Evolutionary conservation across 2,797 vertebrate genomes (phyloP).

Genomic region (Hafferia zeledoni): DNA sequence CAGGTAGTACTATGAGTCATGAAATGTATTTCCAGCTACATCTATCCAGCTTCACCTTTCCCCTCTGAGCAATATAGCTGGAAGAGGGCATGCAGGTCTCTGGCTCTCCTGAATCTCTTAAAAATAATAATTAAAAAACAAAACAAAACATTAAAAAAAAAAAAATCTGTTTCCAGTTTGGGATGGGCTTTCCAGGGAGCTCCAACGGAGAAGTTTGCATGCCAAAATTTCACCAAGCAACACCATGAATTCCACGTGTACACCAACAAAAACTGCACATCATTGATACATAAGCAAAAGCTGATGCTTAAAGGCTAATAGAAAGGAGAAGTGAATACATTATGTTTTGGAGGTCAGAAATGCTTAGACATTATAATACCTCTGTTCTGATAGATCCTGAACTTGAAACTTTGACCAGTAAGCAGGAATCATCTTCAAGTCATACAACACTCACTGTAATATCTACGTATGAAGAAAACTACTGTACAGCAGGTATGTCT

Average conservation of each 20-base stretch:
- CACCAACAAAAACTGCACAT: neutral
- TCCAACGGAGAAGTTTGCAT: neutral
- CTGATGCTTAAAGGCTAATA: neutral
- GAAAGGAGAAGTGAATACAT: neutral
- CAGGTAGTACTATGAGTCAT: accelerated
- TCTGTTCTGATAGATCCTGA: neutral
- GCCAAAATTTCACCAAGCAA: accelerated
- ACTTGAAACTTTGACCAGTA: neutral
- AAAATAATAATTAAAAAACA: neutral
- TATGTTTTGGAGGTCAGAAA: neutral
- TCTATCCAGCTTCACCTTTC: neutral
- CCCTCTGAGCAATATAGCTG: neutral
- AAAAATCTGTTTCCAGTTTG: neutral
- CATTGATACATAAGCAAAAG: neutral
- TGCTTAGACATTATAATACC: accelerated
- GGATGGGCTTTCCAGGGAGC: neutral
- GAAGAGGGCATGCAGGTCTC: neutral
- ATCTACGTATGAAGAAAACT: accelerated
- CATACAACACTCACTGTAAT: neutral
- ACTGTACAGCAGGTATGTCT: neutral
- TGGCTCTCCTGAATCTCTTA: neutral
- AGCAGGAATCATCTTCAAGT: neutral
- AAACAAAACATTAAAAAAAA: no score
- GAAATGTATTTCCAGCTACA: neutral
- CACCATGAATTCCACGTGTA: accelerated